These are phyloP conservation scores for Erethizon dorsatum DNA, from an alignment of 2,797 vertebrate species.

Conservation along the genomic window DNA sequence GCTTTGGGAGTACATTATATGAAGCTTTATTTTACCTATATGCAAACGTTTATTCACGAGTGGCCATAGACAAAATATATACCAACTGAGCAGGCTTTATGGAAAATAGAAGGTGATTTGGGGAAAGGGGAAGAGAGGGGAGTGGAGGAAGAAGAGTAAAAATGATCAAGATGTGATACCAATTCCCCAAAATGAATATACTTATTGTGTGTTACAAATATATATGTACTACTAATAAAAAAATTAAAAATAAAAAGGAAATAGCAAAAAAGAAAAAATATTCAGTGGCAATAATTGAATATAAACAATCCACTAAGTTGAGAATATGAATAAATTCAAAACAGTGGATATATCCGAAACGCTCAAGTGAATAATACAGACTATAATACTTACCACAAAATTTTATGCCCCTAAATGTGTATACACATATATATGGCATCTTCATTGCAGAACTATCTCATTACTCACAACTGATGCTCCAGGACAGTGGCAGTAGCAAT, in stretches of 20 bases:
- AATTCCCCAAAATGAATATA: neutral
- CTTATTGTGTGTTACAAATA: neutral
- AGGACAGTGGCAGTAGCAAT: neutral
- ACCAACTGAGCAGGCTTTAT: neutral
- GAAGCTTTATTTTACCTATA: neutral
- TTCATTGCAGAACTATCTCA: neutral
- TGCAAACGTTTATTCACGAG: neutral
- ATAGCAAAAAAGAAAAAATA: neutral
- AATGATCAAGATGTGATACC: neutral
- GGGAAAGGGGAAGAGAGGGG: neutral
- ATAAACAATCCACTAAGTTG: neutral
- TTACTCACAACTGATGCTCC: neutral
- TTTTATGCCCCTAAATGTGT: neutral
- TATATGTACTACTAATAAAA: neutral
- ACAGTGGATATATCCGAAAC: neutral
- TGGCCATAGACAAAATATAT: conserved; percentile 26
- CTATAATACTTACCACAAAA: neutral
- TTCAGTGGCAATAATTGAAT: conserved; percentile 1
- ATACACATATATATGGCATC: neutral
- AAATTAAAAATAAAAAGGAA: neutral
- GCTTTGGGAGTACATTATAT: conserved; percentile 18
- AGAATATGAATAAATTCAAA: neutral
- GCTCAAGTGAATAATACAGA: neutral
- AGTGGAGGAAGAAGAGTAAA: neutral
- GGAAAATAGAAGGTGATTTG: neutral